Evolutionary conservation across 1,140 invertebrate species (phyloP).

Genomic region (Tyrophagus putrescentiae): DNA sequence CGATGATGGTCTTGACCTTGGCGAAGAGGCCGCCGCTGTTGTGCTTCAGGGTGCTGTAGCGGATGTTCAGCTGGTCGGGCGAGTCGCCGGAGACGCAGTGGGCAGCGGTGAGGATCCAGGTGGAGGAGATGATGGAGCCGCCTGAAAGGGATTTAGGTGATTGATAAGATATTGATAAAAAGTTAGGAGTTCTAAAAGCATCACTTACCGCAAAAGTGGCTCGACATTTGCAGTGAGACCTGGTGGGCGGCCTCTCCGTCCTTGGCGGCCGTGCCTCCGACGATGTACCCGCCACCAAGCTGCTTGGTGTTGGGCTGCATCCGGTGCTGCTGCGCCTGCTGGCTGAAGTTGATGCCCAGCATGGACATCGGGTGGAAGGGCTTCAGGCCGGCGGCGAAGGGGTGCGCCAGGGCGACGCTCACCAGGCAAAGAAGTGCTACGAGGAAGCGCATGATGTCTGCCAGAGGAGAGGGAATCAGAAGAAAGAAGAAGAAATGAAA

Average conservation of each 20-base stretch:
- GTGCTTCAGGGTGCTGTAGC: slow-evolving; percentile 2
- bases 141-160: neutral
- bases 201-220: slow-evolving; percentile 58
- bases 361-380: no score
- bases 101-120: no score
- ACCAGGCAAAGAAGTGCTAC: no score
- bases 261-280: neutral
- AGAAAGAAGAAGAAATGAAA: no score
- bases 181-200: slow-evolving; percentile 62
- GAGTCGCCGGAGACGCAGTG: neutral
- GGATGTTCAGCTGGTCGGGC: neutral
- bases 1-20: neutral
- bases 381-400: no score
- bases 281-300: neutral
- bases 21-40: neutral
- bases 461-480: no score
- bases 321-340: no score
- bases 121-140: no score
- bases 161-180: slow-evolving; percentile 39
- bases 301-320: no score
- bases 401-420: no score
- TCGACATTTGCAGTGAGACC: neutral
- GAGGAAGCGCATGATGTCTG: no score
- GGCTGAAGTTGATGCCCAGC: no score
- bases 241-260: neutral